Percentiles rank a stretch among this genome's conserved stretches.
These are phyloP conservation scores for Orthonevra nobilis DNA, from an alignment of 2,888 invertebrate genomes.

Conservation along the genomic window DNA sequence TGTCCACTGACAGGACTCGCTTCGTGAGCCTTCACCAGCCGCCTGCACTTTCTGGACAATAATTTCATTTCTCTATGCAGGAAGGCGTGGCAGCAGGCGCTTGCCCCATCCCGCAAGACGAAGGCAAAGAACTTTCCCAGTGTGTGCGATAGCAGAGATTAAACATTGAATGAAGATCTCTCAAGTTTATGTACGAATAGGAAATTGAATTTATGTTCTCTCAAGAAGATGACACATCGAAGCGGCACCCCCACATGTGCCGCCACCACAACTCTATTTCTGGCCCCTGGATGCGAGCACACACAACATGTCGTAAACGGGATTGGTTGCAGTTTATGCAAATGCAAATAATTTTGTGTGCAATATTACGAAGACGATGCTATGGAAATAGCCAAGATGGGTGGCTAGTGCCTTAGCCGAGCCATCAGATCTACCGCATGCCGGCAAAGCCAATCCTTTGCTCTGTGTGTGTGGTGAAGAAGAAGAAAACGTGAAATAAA, in stretches of 20 bases:
- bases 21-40: constrained; percentile 36
- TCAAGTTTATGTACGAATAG: constrained; percentile 66
- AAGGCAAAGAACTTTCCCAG: constrained; percentile 53
- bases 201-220: constrained; percentile 70
- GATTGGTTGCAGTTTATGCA: constrained; percentile 59
- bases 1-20: constrained; percentile 29
- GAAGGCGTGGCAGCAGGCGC: constrained; percentile 58
- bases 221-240: constrained; percentile 68
- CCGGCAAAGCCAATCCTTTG: constrained; percentile 28
- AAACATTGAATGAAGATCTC: constrained; percentile 69
- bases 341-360: constrained; percentile 68
- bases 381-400: constrained; percentile 55
- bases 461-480: constrained; percentile 59
- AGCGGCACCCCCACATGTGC: constrained; percentile 38
- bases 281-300: constrained; percentile 4
- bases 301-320: constrained; percentile 40
- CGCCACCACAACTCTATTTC: constrained; percentile 15
- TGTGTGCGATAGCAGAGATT: constrained; percentile 55
- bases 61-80: constrained; percentile 43
- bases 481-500: constrained; percentile 69
- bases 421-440: constrained; percentile 25
- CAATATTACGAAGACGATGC: constrained; percentile 69
- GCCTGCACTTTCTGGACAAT: constrained; percentile 59
- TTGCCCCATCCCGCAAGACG: constrained; percentile 43
- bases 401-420: constrained; percentile 16